Conservation (phyloP, 37 sponge, comb jelly and placozoan genomes). For the Tethya wilhelma region DNA sequence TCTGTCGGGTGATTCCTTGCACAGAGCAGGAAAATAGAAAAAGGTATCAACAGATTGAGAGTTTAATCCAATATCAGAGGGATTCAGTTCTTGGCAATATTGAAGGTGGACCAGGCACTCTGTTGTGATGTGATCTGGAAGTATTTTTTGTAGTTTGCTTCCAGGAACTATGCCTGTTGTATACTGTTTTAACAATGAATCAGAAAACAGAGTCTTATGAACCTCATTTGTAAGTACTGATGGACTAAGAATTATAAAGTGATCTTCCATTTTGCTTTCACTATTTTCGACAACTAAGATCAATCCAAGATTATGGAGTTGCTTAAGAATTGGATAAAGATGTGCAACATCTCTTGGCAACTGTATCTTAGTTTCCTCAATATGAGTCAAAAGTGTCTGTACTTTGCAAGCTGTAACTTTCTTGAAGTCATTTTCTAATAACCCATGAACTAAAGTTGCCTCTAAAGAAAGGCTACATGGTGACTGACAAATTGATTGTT, state of each 20-base stretch:
- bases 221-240: conserved; percentile 17
- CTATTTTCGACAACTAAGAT: background rate
- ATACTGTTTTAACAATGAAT: background rate
- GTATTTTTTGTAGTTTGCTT: background rate
- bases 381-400: background rate
- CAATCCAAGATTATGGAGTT: conserved; percentile 8
- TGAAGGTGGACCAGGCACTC: conserved; percentile 19
- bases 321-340: background rate
- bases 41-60: background rate
- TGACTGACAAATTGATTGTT: background rate
- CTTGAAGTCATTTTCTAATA: conserved; percentile 16
- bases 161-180: conserved; percentile 14
- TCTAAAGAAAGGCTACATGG: background rate
- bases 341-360: background rate
- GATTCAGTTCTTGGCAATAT: conserved; percentile 20
- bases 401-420: background rate
- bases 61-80: background rate
- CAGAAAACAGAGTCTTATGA: conserved; percentile 1
- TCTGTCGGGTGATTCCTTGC: background rate
- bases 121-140: conserved; percentile 19
- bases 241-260: background rate
- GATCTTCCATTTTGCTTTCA: background rate
- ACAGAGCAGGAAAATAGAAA: conserved; percentile 53
- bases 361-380: background rate
- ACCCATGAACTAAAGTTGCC: background rate